phyloP scores from a whole-genome alignment of 30 jellyfish, hydroid and myxozoan species.

The Aurelia aurita complex sp. Pacific region DNA sequence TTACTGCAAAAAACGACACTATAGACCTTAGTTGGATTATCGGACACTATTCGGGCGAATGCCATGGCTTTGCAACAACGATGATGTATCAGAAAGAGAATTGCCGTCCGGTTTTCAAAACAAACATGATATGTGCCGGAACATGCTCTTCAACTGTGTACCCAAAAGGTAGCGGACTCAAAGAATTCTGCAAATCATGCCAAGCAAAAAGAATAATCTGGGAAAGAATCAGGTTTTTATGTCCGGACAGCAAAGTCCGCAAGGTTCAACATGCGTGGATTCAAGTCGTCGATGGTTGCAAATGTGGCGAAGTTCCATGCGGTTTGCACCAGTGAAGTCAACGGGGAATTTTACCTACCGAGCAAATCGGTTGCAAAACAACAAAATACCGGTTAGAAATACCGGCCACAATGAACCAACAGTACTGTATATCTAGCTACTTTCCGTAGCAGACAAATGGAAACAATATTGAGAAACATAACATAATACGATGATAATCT shows the following conservation, averaged over 20 bases:
- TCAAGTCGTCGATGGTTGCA: constrained; percentile 36
- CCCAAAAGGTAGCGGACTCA: constrained; percentile 44
- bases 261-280: constrained; percentile 40
- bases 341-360: too few species aligned
- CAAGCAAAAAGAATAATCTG: constrained; percentile 33
- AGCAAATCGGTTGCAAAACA: too few species aligned
- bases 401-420: too few species aligned
- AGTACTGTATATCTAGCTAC: too few species aligned
- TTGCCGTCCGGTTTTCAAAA: constrained; percentile 37
- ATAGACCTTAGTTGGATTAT: constrained; percentile 33
- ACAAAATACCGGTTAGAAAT: too few species aligned
- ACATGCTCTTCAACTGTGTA: constrained; percentile 43
- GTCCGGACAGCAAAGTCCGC: constrained; percentile 23
- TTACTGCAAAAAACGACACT: constrained; percentile 16
- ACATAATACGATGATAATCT: too few species aligned
- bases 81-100: constrained; percentile 35
- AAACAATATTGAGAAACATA: too few species aligned
- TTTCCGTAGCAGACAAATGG: too few species aligned
- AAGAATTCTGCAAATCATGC: constrained; percentile 49
- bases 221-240: constrained; percentile 38
- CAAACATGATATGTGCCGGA: constrained; percentile 54
- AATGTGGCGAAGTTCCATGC: constrained; percentile 36
- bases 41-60: constrained; percentile 14
- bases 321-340: background rate
- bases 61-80: constrained; percentile 53